Percentiles rank a stretch among this genome's conserved stretches.
Conservation (phyloP, 2,888 invertebrate species). For the Cheilosia pagana region DNA sequence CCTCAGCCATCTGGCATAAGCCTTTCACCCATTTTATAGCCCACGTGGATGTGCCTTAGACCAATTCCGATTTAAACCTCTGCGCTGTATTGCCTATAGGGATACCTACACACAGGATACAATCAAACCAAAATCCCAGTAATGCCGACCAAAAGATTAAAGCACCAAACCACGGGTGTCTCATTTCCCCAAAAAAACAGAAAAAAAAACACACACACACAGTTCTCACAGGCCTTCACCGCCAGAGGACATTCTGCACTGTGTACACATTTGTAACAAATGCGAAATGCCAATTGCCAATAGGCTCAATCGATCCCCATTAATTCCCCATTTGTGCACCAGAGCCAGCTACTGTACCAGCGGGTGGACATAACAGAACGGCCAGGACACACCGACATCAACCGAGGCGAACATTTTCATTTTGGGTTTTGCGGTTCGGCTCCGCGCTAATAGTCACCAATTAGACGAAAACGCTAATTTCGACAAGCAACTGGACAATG, state of each 20-base stretch:
- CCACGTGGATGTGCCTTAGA: conserved; percentile 56
- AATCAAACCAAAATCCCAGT: conserved; percentile 40
- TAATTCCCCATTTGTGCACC: conserved; percentile 68
- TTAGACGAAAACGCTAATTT: conserved; percentile 74
- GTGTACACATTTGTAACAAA: conserved; percentile 56
- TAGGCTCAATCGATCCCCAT: conserved; percentile 74
- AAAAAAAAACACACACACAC: background rate
- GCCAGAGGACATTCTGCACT: conserved; percentile 11
- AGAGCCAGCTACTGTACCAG: background rate
- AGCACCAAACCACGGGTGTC: conserved; percentile 65
- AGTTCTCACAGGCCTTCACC: conserved; percentile 15
- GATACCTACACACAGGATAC: background rate
- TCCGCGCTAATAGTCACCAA: conserved; percentile 72
- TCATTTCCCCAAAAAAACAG: conserved; percentile 53
- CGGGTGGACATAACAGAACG: conserved; percentile 3
- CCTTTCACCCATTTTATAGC: conserved; percentile 42
- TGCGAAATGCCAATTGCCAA: conserved; percentile 72
- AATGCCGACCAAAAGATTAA: conserved; percentile 64
- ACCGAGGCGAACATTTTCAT: conserved; percentile 66
- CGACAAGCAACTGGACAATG: conserved; percentile 49
- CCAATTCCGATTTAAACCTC: conserved; percentile 41
- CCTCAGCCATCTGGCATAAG: conserved; percentile 44
- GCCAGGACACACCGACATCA: conserved; percentile 17
- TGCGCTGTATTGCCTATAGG: background rate
- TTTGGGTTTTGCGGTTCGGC: conserved; percentile 71